phyloP scores from a whole-genome alignment of 2,113 vertebrate genomes.

The Cinclus mexicanus region DNA sequence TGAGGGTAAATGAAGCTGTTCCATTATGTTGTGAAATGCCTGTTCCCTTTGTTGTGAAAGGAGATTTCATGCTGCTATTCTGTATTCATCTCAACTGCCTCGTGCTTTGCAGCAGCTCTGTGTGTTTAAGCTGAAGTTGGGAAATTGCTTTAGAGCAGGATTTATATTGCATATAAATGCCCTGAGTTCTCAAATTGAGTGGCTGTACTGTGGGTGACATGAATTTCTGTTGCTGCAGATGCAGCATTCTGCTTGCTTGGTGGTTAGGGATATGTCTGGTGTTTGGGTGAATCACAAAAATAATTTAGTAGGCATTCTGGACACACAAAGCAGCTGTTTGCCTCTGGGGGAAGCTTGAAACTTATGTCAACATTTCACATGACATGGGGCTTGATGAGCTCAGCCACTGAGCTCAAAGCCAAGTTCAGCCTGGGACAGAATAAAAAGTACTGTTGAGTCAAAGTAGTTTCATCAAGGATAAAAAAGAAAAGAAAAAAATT shows the following conservation, averaged over 20 bases:
- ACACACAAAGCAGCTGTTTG: background rate
- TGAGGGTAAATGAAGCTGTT: background rate
- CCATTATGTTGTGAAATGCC: background rate
- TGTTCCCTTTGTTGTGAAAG: background rate
- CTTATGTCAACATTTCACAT: background rate
- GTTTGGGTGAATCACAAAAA: background rate
- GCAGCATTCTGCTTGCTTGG: background rate
- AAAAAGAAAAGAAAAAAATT: background rate
- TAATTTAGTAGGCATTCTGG: background rate
- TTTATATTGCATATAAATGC: background rate
- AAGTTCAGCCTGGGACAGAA: background rate
- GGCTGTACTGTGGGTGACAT: background rate
- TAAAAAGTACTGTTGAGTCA: background rate
- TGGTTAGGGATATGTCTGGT: background rate
- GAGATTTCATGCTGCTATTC: background rate
- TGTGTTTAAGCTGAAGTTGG: background rate
- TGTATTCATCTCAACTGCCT: background rate
- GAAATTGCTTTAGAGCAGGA: background rate
- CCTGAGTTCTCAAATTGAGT: background rate
- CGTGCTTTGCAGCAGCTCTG: background rate
- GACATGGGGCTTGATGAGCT: background rate
- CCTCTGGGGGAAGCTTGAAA: conserved; percentile 9
- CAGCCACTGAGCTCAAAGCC: background rate
- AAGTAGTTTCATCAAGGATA: background rate
- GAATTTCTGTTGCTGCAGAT: conserved; percentile 1